Evolutionary conservation across 2,888 invertebrate genomes (phyloP).

Genomic region (Synanthedon myopaeformis): DNA sequence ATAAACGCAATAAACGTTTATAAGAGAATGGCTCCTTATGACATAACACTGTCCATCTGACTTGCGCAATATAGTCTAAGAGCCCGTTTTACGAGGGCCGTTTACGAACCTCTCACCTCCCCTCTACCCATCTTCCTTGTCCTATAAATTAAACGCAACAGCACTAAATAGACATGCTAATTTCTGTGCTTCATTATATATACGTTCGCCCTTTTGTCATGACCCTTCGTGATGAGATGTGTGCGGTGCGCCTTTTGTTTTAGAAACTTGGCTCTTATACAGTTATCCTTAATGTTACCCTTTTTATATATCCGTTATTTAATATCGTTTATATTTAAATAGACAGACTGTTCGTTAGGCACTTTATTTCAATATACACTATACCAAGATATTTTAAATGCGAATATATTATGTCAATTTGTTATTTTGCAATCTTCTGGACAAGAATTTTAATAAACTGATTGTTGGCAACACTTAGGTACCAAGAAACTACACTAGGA

Average conservation of each 20-base stretch:
- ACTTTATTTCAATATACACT: too few species aligned
- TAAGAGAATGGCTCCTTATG: neutral
- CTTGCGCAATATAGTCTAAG: conserved; percentile 18
- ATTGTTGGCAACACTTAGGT: too few species aligned
- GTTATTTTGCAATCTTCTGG: too few species aligned
- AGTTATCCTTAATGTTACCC: too few species aligned
- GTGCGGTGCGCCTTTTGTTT: neutral
- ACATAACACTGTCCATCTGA: conserved; percentile 8
- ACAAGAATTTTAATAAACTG: too few species aligned
- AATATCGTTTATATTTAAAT: too few species aligned
- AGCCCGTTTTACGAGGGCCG: conserved; percentile 11
- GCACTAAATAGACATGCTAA: conserved; percentile 39
- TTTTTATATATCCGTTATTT: too few species aligned
- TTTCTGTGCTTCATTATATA: conserved; percentile 26
- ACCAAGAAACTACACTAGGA: too few species aligned
- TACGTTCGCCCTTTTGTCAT: conserved; percentile 12
- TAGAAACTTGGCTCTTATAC: neutral
- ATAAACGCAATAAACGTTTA: neutral
- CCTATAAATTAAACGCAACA: conserved; percentile 38
- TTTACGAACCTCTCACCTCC: conserved; percentile 6
- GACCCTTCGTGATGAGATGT: neutral
- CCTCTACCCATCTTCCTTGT: conserved; percentile 10
- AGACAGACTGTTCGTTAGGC: too few species aligned
- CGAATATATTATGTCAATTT: too few species aligned
- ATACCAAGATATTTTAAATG: too few species aligned